A percentile compares a stretch with the other conserved stretches of the same genome.
Evolutionary conservation across 2,888 invertebrate genomes (phyloP).

Genomic region (Oxyteleia sp.): DNA sequence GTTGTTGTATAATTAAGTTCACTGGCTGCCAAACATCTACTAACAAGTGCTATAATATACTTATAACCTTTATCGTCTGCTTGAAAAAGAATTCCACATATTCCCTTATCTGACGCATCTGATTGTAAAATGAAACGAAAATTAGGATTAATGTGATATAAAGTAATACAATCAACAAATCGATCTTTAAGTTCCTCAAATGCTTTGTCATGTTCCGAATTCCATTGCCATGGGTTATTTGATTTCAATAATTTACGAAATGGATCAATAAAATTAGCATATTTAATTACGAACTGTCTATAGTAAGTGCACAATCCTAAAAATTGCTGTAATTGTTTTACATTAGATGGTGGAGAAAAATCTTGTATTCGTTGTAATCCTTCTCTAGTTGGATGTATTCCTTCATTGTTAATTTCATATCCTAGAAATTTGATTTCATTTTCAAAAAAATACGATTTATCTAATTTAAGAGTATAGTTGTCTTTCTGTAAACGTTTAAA

Average conservation of each 20-base stretch:
- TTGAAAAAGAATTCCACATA: slow-evolving; percentile 6
- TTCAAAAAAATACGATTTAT: neutral
- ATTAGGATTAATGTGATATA: neutral
- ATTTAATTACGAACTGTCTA: neutral
- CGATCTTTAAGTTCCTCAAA: slow-evolving; percentile 8
- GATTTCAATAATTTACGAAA: neutral
- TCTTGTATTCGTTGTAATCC: neutral
- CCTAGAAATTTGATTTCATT: neutral
- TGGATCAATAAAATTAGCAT: neutral
- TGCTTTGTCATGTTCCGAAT: neutral
- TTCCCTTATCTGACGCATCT: neutral
- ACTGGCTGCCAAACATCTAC: neutral
- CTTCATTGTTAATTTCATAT: neutral
- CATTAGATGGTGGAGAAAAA: neutral
- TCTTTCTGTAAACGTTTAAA: neutral
- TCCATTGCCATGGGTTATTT: neutral
- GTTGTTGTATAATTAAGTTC: slow-evolving; percentile 37
- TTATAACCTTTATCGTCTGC: slow-evolving; percentile 13
- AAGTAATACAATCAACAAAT: slow-evolving; percentile 4
- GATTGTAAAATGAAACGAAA: too few species aligned
- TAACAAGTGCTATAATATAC: slow-evolving; percentile 29
- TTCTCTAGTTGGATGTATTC: neutral
- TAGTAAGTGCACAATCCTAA: slow-evolving; percentile 3
- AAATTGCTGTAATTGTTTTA: neutral
- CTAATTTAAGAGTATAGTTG: neutral